Conservation (phyloP, 2,888 invertebrate species). For the Brenthis ino region DNA sequence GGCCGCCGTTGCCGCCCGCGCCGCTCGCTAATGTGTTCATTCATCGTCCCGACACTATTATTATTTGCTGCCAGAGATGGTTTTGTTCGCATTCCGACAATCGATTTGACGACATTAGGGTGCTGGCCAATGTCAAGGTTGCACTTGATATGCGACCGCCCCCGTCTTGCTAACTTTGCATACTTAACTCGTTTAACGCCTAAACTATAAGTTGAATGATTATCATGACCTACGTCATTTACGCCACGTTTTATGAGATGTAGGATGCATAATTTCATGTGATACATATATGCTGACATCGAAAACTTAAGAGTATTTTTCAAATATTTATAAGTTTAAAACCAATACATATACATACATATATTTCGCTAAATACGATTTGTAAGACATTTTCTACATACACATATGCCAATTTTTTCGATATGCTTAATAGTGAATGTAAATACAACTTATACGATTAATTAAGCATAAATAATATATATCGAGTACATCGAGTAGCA, state of each 20-base stretch:
- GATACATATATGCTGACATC: background rate
- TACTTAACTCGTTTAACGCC: constrained; percentile 2
- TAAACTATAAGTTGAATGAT: no score
- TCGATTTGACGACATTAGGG: constrained; percentile 74
- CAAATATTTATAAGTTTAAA: background rate
- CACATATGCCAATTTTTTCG: no score
- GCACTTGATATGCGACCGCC: constrained; percentile 70
- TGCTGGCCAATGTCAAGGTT: constrained; percentile 79
- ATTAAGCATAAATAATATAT: background rate
- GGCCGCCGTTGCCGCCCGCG: constrained; percentile 54
- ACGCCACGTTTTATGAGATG: no score
- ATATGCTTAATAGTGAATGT: no score
- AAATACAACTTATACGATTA: no score
- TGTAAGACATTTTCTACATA: no score
- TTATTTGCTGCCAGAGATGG: constrained; percentile 72
- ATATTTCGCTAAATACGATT: no score
- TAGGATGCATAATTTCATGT: no score
- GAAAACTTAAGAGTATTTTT: background rate
- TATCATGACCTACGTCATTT: no score
- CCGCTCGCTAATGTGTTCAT: constrained; percentile 77
- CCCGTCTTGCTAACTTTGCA: constrained; percentile 52
- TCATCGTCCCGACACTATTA: constrained; percentile 78
- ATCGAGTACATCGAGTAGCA: background rate
- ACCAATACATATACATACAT: background rate
- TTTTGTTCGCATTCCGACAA: constrained; percentile 73